These are phyloP conservation scores for Shargacucullia verbasci DNA, from an alignment of 2,888 invertebrate species.

Conservation along the genomic window DNA sequence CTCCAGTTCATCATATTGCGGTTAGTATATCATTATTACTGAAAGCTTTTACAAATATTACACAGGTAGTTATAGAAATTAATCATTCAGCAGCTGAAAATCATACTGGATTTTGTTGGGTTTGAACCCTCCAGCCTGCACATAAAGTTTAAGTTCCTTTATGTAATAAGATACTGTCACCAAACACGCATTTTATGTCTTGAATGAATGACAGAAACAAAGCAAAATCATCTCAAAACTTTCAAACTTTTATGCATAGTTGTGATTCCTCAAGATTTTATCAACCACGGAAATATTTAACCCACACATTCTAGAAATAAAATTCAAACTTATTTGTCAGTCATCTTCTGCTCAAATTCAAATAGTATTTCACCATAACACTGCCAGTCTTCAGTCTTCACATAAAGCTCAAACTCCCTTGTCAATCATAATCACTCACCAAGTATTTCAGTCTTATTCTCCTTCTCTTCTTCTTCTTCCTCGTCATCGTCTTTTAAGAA, in stretches of 20 bases:
- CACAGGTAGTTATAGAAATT: conserved; percentile 41
- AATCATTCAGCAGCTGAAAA: conserved; percentile 16
- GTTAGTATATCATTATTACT: conserved; percentile 54
- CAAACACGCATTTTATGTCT: background rate
- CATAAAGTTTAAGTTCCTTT: conserved; percentile 5
- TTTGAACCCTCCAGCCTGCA: background rate
- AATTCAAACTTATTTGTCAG: background rate
- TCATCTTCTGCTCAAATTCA: background rate
- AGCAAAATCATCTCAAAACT: background rate
- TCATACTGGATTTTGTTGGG: background rate
- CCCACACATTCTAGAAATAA: background rate
- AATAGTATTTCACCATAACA: background rate
- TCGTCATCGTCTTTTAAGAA: conserved; percentile 97
- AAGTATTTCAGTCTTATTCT: conserved; percentile 93
- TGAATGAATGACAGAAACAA: too few relatives aligned
- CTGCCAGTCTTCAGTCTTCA: conserved; percentile 9
- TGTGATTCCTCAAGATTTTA: too few relatives aligned
- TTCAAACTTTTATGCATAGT: background rate
- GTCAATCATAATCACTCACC: conserved; percentile 76
- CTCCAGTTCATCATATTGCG: conserved; percentile 44
- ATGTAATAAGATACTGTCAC: background rate
- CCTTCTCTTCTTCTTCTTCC: conserved; percentile 94
- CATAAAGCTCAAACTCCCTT: conserved; percentile 14
- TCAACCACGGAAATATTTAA: background rate
- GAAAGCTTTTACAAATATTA: conserved; percentile 56